Evolutionary conservation across 2,113 vertebrate species (phyloP).

Genomic region (Acrocephalus kingi): DNA sequence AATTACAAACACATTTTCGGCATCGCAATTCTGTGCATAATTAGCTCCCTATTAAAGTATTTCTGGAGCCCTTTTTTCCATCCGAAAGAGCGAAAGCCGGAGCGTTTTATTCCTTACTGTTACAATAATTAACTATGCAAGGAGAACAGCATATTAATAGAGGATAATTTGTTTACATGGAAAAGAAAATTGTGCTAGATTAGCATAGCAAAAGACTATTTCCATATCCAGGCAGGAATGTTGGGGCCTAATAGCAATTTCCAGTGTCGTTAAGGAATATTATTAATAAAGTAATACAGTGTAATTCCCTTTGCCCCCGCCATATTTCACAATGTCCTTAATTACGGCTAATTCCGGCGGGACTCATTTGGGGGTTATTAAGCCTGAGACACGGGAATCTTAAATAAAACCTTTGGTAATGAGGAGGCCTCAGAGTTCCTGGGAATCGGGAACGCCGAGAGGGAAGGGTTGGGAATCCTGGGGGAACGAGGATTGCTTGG

Average conservation of each 20-base stretch:
- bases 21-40: conserved; percentile 84
- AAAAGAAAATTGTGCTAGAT: conserved; percentile 83
- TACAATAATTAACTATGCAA: conserved; percentile 82
- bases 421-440: conserved; percentile 64
- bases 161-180: conserved; percentile 85
- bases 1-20: conserved; percentile 86
- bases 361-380: conserved; percentile 79
- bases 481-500: no score
- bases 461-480: not conserved
- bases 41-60: conserved; percentile 85
- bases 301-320: conserved; percentile 75
- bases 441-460: not conserved
- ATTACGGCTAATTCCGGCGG: conserved; percentile 79
- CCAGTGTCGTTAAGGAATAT: conserved; percentile 81
- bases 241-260: conserved; percentile 80
- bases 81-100: conserved; percentile 80
- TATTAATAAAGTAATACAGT: conserved; percentile 82
- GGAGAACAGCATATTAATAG: conserved; percentile 83
- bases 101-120: conserved; percentile 82
- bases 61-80: conserved; percentile 79
- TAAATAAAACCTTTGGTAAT: conserved; percentile 69
- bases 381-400: conserved; percentile 73
- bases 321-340: conserved; percentile 79
- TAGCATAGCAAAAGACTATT: conserved; percentile 83
- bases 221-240: conserved; percentile 79